phyloP scores from a whole-genome alignment of 2,888 invertebrate species.

The Cephus pygmeus region DNA sequence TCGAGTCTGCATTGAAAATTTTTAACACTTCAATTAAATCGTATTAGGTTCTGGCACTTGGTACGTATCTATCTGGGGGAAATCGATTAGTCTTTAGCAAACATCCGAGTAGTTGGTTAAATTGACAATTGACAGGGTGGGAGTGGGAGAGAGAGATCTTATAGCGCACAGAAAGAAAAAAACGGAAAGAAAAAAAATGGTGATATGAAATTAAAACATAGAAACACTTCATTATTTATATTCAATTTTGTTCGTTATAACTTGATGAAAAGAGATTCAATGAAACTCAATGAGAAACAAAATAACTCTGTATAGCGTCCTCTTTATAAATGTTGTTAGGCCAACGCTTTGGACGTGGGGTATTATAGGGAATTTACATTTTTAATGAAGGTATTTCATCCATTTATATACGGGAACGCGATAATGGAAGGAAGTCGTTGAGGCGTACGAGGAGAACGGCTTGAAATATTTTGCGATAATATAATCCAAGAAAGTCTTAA shows the following conservation, averaged over 20 bases:
- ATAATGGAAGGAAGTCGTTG: constrained; percentile 2
- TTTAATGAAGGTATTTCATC: neutral
- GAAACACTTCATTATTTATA: too few species aligned
- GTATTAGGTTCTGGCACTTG: neutral
- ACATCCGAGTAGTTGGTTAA: neutral
- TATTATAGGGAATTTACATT: neutral
- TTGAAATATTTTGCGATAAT: neutral
- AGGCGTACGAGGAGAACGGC: neutral
- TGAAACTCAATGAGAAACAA: too few species aligned
- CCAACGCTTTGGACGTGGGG: too few species aligned
- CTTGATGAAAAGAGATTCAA: too few species aligned
- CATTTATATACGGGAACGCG: neutral
- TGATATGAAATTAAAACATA: too few species aligned
- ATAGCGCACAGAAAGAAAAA: too few species aligned
- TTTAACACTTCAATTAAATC: neutral
- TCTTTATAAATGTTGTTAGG: too few species aligned
- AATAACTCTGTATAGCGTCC: too few species aligned
- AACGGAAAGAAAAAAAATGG: too few species aligned
- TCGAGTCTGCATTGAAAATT: neutral
- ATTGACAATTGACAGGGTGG: neutral
- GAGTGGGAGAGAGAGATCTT: neutral
- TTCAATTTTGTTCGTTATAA: too few species aligned
- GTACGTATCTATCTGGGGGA: neutral
- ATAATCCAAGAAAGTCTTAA: neutral
- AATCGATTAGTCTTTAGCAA: neutral